Percentiles rank a stretch among this genome's conserved stretches.
These are phyloP conservation scores for Chloropsis hardwickii DNA, from an alignment of 2,113 vertebrate species.

Conservation along the genomic window DNA sequence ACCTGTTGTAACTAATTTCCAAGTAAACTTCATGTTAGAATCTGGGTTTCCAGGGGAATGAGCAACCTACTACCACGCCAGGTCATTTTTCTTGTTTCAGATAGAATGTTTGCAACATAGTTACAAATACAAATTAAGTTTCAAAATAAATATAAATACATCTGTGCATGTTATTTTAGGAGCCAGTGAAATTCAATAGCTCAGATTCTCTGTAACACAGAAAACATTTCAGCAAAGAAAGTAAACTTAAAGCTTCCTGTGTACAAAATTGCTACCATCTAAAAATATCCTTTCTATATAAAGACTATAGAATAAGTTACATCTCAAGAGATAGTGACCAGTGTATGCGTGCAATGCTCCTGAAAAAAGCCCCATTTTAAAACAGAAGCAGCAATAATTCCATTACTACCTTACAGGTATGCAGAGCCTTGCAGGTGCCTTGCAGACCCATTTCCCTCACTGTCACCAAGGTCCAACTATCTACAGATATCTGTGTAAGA, in stretches of 20 bases:
- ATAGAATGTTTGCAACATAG: background rate
- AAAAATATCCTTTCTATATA: background rate
- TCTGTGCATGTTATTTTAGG: background rate
- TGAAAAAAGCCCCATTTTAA: background rate
- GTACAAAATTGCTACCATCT: background rate
- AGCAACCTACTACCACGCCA: background rate
- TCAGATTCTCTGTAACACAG: background rate
- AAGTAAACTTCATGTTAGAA: conserved; percentile 23
- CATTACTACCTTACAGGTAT: background rate
- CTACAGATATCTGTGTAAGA: background rate
- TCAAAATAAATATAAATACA: background rate
- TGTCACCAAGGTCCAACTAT: background rate
- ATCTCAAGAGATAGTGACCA: background rate
- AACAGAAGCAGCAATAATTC: background rate
- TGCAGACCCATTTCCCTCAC: background rate
- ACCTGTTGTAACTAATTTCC: conserved; percentile 56
- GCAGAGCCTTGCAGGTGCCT: background rate
- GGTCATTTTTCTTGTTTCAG: background rate
- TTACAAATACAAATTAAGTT: background rate
- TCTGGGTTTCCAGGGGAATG: conserved; percentile 5
- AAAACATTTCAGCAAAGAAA: background rate
- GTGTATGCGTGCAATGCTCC: background rate
- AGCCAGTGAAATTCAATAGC: background rate
- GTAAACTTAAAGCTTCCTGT: background rate
- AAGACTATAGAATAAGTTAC: background rate